Evolutionary conservation across 2,113 vertebrate species (phyloP).

Genomic region (Corythornis cristatus): DNA sequence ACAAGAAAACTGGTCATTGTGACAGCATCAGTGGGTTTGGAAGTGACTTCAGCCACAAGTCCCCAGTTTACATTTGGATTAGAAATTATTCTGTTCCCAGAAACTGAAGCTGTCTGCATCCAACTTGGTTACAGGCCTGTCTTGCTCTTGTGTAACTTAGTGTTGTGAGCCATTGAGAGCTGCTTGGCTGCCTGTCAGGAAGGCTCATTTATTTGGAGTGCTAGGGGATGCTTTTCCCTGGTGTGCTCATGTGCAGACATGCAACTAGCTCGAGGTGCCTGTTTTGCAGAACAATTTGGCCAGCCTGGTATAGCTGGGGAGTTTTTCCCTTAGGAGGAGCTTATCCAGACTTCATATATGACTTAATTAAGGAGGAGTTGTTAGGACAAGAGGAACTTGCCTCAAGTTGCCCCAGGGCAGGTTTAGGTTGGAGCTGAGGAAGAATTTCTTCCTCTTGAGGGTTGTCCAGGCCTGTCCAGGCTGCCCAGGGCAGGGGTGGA

Average conservation of each 20-base stretch:
- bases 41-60: accelerated
- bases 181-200: background rate
- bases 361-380: background rate
- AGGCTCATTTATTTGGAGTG: accelerated
- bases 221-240: background rate
- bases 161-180: background rate
- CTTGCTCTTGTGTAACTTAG: background rate
- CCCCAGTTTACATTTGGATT: accelerated
- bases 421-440: background rate
- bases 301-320: background rate
- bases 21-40: background rate
- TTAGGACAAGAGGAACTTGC: background rate
- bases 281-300: background rate
- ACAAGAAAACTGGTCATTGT: accelerated
- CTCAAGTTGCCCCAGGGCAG: background rate
- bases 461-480: background rate
- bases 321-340: no score
- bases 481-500: background rate
- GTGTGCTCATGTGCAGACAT: background rate
- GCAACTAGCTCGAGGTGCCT: background rate
- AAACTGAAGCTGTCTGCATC: background rate
- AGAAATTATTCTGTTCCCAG: accelerated
- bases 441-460: background rate
- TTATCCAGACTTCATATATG: background rate
- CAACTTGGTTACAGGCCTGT: background rate